Evolutionary conservation across 1,140 invertebrate genomes (phyloP), one percentile per base, ranked within the genome.

Genomic region (Vanessa atalanta): DNA sequence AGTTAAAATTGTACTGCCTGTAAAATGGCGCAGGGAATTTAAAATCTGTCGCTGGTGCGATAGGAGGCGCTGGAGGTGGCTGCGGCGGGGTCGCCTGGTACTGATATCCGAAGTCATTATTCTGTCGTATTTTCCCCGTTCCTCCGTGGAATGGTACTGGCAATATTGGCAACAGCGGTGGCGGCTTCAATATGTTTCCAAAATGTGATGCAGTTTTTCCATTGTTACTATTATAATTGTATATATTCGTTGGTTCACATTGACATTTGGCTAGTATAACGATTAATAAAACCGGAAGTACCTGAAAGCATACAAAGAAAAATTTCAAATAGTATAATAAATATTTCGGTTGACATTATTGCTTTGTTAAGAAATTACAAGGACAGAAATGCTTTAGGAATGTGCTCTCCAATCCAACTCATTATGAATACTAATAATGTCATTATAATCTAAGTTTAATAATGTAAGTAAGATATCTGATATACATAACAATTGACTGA

Each of bases 1-100:
- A 93, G 68, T 93, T 91, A 65, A 91, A 93, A 80, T 91, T 93
- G 64, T 93, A 93, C 70, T 91, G 89, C 70, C 89, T 91, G 55
- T 93, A 91, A 75, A 93, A 93, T 43, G 90, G 90, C 6, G 89
- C 81, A 16, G 89, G 89, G 69, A 90, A 91, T 80, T 93, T 91
- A 37, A 91, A 91, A 23, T 90, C 86, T n/a, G 65, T 73, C 15
- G 79, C 37, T 16, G 81, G 66, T 9, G 76, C 47, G 8, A 82
- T 15, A 26, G 84, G 75, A 8, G 82, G 76, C 5, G 73, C 72
- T 7, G 83, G 76, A 3, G 80, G 80, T 9, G 78, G 76, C 23
- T 80, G 79, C 12, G 83, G 79, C 6, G 83, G 79, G 6, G 88
- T 83, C 1, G 79, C 64, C 73, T 86, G 84, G 63, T 87, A 89